Evolutionary conservation across 2,113 vertebrate genomes (phyloP), one percentile per base, ranked within the genome.

Genomic region (Chaetorhynchus papuensis): DNA sequence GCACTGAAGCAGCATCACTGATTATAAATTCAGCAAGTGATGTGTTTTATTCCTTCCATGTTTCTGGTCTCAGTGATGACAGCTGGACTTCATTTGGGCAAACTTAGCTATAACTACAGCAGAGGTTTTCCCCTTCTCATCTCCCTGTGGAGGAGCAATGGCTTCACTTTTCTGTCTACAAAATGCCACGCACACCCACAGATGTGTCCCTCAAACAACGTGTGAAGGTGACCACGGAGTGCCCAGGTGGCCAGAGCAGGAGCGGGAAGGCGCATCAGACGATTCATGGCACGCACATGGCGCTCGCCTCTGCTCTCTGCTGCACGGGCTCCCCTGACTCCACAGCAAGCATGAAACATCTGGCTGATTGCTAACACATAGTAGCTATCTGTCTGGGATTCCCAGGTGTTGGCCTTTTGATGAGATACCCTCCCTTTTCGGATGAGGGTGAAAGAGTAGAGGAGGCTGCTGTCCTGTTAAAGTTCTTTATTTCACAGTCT

Each of bases 231-330:
- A 26, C 18, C 30, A 27, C 44, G 2, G 12, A 19, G 31, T 16
- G 74, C 54, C 35, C 64, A 6, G 69, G 37, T 24, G 44, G 68
- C 33, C 39, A 6, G 59, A 31, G 64, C 39, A 27, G 4, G 4
- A 1, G 8, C 6, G 0, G 56, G 56, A 47, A 52, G 23, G 33
- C 2, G 0, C 13, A 2, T 5, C 42, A 31, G 52, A n/a, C 3
- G 6, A 42, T 18, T 24, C 66, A 31, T 0, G 4, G 41, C 50
- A 9, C 4, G 3, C 0, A 0, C 44, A 35, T 1, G 0, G 11
- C 16, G 42, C 50, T 60, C 1, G 0, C 1, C 0, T 13, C 8
- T 56, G 65, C 20, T 10, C 27, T 54, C 17, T 18, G 15, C 47
- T 71, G n/a, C 78, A 50, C 39, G 14, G 30, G 7, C 45, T 52